These are phyloP conservation scores for Thelaira solivaga DNA, from an alignment of 2,888 invertebrate genomes.

Conservation along the genomic window DNA sequence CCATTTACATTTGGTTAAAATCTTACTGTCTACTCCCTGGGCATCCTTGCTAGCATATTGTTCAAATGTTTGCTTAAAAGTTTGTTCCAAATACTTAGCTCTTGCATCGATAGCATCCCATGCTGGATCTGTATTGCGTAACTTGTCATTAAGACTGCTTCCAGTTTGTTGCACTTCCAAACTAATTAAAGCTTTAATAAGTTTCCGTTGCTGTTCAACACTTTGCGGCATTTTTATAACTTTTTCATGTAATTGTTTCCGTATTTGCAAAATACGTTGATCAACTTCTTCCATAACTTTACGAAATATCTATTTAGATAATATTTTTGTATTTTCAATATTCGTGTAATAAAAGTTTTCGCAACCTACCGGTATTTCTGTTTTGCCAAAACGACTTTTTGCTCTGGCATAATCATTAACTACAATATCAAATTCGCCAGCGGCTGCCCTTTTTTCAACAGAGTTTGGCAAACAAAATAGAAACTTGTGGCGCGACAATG, in stretches of 20 bases:
- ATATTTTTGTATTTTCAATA: neutral
- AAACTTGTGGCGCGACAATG: constrained; percentile 93
- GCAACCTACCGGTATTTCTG: constrained; percentile 85
- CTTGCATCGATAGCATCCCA: constrained; percentile 95
- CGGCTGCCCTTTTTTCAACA: constrained; percentile 94
- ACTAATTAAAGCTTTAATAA: constrained; percentile 88
- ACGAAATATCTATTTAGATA: constrained; percentile 82
- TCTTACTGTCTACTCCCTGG: constrained; percentile 69
- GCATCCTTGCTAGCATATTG: constrained; percentile 73
- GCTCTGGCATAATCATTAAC: constrained; percentile 98
- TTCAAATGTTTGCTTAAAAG: constrained; percentile 75
- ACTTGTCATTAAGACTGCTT: constrained; percentile 72
- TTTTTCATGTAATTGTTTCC: constrained; percentile 87
- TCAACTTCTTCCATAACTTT: constrained; percentile 95
- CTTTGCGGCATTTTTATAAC: constrained; percentile 93
- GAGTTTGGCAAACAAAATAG: constrained; percentile 96
- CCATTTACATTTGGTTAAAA: neutral
- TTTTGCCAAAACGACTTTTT: constrained; percentile 95
- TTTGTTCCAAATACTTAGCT: constrained; percentile 84
- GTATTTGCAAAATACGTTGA: constrained; percentile 87
- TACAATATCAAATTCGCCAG: constrained; percentile 97
- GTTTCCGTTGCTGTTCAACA: constrained; percentile 95
- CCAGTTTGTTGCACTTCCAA: constrained; percentile 79
- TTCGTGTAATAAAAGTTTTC: neutral
- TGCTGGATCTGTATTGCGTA: constrained; percentile 88